These are phyloP conservation scores for Bruchidius siliquastri DNA, from an alignment of 2,888 invertebrate species.

Conservation along the genomic window DNA sequence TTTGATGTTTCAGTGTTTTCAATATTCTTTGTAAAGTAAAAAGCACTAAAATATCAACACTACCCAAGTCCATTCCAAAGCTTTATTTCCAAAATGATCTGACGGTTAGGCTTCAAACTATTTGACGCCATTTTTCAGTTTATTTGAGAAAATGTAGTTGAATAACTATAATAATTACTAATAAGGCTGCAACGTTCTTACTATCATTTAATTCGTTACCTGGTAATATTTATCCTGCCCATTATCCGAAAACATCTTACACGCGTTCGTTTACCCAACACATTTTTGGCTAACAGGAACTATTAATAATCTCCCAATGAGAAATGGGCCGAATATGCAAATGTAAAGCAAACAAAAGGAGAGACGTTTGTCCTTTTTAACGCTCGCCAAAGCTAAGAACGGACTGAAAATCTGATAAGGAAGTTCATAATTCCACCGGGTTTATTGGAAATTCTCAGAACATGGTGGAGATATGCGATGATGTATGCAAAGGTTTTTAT, in stretches of 20 bases:
- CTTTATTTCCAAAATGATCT: no score
- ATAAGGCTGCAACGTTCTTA: no score
- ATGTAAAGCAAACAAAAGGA: slow-evolving; percentile 20
- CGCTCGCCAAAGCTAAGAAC: background rate
- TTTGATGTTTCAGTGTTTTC: no score
- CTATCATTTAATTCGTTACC: background rate
- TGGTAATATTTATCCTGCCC: slow-evolving; percentile 7
- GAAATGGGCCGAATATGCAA: slow-evolving; percentile 25
- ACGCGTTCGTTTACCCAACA: slow-evolving; percentile 25
- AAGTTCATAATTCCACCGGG: background rate
- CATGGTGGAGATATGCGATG: background rate
- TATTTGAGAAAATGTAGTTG: no score
- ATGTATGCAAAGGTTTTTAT: background rate
- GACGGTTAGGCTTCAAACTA: no score
- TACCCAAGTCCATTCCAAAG: no score
- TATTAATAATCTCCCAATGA: slow-evolving; percentile 31
- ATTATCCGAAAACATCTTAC: slow-evolving; percentile 35
- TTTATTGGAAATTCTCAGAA: background rate
- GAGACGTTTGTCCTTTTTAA: background rate
- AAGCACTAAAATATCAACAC: no score
- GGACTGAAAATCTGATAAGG: background rate
- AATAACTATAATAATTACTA: no score
- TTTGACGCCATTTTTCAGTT: no score
- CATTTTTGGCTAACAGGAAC: slow-evolving; percentile 5
- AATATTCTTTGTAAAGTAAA: no score